These are phyloP conservation scores for Neodontobutis hainanensis DNA, from an alignment of 2,113 vertebrate genomes.

Conservation along the genomic window DNA sequence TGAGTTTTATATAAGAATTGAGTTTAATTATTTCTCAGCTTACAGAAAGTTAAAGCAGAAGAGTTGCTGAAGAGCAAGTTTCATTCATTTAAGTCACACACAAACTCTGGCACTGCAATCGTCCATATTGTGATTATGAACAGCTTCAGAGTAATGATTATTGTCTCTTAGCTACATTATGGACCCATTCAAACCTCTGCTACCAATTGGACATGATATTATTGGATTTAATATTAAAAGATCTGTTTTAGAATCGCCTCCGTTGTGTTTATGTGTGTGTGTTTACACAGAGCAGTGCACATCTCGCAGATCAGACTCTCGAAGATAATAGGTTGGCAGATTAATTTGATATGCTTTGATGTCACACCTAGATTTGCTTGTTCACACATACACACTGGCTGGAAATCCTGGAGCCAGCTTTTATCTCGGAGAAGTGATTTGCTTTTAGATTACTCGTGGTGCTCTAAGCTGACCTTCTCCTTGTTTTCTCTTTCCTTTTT, in stretches of 20 bases:
- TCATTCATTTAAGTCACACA: too few species aligned
- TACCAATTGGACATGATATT: slow-evolving; percentile 2
- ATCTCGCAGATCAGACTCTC: slow-evolving; percentile 13
- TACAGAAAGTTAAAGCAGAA: too few species aligned
- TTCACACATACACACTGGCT: slow-evolving; percentile 2
- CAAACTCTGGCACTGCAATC: too few species aligned
- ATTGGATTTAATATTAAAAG: not conserved
- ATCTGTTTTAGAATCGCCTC: not conserved
- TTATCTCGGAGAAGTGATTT: slow-evolving; percentile 55
- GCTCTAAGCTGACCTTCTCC: slow-evolving; percentile 44
- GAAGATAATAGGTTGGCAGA: slow-evolving; percentile 35
- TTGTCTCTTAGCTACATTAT: not conserved
- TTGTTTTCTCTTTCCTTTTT: slow-evolving; percentile 46
- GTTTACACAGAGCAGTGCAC: not conserved
- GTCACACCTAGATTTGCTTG: slow-evolving; percentile 7
- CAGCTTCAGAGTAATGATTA: slow-evolving; percentile 2
- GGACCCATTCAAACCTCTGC: not conserved
- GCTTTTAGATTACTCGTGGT: slow-evolving; percentile 52
- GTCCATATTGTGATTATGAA: too few species aligned
- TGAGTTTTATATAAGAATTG: too few species aligned
- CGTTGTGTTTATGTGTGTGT: slow-evolving; percentile 11
- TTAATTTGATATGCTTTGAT: slow-evolving; percentile 17
- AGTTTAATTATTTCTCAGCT: too few species aligned
- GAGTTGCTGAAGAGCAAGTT: too few species aligned
- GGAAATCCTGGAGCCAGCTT: slow-evolving; percentile 50